Evolutionary conservation across 2,888 invertebrate genomes (phyloP).

Genomic region (Smittia aterrima): DNA sequence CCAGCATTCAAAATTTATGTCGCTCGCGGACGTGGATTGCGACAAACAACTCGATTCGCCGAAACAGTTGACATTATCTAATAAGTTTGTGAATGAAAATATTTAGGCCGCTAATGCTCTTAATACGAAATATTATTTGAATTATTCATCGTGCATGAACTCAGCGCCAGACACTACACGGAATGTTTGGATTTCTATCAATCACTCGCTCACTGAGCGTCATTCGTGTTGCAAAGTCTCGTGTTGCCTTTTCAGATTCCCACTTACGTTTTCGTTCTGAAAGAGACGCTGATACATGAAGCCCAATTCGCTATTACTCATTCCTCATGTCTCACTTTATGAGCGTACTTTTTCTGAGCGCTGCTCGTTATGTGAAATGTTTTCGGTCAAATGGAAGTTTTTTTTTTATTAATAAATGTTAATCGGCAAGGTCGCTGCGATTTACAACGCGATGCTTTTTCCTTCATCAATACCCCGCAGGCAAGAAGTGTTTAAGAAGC

Average conservation of each 20-base stretch:
- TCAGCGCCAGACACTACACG: not conserved
- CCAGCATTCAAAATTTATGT: not conserved
- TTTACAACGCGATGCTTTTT: not conserved
- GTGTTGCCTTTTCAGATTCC: no score
- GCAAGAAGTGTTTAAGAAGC: slow-evolving; percentile 1
- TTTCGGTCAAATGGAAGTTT: not conserved
- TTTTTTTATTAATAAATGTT: slow-evolving; percentile 6
- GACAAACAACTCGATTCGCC: no score
- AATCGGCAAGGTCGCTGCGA: not conserved
- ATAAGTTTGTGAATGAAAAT: not conserved
- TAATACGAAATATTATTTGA: slow-evolving; percentile 2
- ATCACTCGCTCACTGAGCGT: not conserved
- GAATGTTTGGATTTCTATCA: slow-evolving; percentile 11
- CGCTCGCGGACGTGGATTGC: no score
- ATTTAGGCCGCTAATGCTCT: not conserved
- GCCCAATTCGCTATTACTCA: no score
- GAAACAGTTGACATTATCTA: not conserved
- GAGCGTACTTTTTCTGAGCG: no score
- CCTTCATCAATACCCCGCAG: not conserved
- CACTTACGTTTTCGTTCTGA: no score
- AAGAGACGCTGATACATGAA: no score
- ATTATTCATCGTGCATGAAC: not conserved
- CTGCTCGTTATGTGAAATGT: not conserved
- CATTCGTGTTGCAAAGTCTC: no score
- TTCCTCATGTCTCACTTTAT: no score